These are phyloP conservation scores for Carcharodon carcharias DNA, from an alignment of 2,797 vertebrate species.

Conservation along the genomic window DNA sequence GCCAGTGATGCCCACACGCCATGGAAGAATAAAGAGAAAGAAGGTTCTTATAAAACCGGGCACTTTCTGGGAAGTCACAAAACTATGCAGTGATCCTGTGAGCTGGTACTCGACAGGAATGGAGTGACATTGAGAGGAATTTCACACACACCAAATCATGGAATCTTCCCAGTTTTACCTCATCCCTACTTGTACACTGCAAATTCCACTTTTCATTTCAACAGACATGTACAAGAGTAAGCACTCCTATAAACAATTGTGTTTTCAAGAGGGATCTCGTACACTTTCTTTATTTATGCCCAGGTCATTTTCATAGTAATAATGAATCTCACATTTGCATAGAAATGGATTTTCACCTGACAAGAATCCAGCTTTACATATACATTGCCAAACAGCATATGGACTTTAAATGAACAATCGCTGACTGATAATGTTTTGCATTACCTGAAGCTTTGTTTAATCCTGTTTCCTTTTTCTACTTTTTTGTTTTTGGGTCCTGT, in stretches of 20 bases:
- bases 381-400: conserved; percentile 49
- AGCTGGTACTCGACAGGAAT: neutral
- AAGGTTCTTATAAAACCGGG: neutral
- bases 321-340: conserved; percentile 82
- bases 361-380: conserved; percentile 44
- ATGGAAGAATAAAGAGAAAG: neutral
- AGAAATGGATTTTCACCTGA: conserved; percentile 76
- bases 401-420: conserved; percentile 42
- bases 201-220: conserved; percentile 59
- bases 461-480: neutral
- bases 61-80: neutral
- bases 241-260: conserved; percentile 65
- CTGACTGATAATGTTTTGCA: conserved; percentile 50
- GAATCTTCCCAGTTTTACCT: conserved; percentile 42
- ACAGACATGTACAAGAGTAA: conserved; percentile 71
- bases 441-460: conserved; percentile 48
- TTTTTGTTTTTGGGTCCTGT: neutral
- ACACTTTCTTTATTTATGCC: conserved; percentile 78
- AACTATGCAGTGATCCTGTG: neutral
- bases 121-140: neutral
- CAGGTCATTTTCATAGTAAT: conserved; percentile 64
- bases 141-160: conserved; percentile 2
- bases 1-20: neutral
- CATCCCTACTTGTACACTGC: neutral
- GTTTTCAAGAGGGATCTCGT: conserved; percentile 79